A percentile compares a stretch with the other conserved stretches of the same genome.
These are phyloP conservation scores for Lathronympha strigana DNA, from an alignment of 2,888 invertebrate genomes.

Conservation along the genomic window DNA sequence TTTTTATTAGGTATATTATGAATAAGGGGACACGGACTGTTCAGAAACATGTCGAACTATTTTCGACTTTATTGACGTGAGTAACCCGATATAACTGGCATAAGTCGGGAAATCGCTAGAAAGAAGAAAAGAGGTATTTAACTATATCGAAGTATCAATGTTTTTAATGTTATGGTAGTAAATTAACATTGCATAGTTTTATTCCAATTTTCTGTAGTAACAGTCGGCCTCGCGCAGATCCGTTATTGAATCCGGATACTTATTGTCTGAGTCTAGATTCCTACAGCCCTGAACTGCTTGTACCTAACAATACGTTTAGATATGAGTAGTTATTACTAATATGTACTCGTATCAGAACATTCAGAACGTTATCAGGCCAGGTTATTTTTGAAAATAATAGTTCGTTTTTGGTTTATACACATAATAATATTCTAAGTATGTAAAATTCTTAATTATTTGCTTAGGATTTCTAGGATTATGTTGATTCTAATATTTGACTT, in stretches of 20 bases:
- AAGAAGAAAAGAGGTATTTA: no score
- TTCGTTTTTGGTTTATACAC: no score
- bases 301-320: conserved; percentile 3
- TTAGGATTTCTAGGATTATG: neutral
- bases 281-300: conserved; percentile 29
- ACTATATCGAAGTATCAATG: no score
- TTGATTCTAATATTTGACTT: neutral
- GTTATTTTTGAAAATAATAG: neutral
- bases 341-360: no score
- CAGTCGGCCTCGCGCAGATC: conserved; percentile 47
- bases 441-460: neutral
- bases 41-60: no score
- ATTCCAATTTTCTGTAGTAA: conserved; percentile 14
- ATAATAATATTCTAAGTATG: no score
- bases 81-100: no score
- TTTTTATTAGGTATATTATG: no score
- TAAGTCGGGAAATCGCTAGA: no score
- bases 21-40: no score
- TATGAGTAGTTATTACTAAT: conserved; percentile 1
- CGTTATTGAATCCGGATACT: conserved; percentile 48
- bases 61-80: no score
- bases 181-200: conserved; percentile 3
- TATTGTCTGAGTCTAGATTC: conserved; percentile 35
- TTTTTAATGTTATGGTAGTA: neutral
- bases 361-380: no score